Evolutionary conservation across 2,797 vertebrate genomes (phyloP).

Genomic region (Hippoglossus hippoglossus): DNA sequence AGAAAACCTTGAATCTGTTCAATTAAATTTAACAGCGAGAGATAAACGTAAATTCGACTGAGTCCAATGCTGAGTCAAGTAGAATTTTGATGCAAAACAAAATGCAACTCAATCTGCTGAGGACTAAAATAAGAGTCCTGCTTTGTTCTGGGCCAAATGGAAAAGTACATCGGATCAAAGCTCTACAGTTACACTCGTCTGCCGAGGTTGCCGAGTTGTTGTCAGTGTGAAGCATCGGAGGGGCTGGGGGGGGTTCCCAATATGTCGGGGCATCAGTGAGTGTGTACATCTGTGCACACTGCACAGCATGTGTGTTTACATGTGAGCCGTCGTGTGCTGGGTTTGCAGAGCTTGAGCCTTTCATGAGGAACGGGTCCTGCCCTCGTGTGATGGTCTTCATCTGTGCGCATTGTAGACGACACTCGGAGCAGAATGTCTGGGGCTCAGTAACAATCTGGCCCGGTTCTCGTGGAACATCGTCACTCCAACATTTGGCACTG

Average conservation of each 20-base stretch:
- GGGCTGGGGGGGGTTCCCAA: constrained; percentile 18
- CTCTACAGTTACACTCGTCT: constrained; percentile 69
- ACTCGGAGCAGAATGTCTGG: constrained; percentile 18
- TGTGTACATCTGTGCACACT: background rate
- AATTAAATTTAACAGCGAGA: no score
- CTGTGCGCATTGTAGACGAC: constrained; percentile 8
- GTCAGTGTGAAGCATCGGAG: constrained; percentile 39
- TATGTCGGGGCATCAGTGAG: constrained; percentile 2
- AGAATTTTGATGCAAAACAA: constrained; percentile 8
- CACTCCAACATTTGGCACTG: constrained; percentile 18
- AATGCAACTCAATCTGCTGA: constrained; percentile 10
- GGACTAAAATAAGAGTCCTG: constrained; percentile 55
- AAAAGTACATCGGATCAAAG: constrained; percentile 49
- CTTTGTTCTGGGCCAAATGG: constrained; percentile 67
- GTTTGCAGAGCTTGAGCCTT: background rate
- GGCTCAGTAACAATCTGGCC: constrained; percentile 42
- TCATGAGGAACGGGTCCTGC: background rate
- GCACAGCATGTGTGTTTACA: background rate
- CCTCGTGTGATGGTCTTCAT: no score
- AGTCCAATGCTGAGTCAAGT: background rate
- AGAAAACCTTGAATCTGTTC: no score
- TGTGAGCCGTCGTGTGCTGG: background rate
- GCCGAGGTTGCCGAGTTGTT: constrained; percentile 56
- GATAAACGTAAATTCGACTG: no score
- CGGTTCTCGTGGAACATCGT: constrained; percentile 6